phyloP scores from a whole-genome alignment of 2,888 invertebrate species.

The Drosophila nr. fundita region DNA sequence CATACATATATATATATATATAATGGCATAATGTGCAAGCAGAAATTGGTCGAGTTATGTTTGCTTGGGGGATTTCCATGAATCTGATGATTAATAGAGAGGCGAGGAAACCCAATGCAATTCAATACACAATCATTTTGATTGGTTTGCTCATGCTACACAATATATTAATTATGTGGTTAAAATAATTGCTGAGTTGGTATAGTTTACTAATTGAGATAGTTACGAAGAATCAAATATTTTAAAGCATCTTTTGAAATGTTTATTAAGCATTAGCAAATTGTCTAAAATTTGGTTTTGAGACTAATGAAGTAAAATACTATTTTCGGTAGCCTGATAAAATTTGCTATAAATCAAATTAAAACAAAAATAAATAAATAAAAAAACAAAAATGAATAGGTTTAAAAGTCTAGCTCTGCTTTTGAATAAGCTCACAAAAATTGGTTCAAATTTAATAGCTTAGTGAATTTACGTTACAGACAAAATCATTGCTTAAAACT shows the following conservation, averaged over 20 bases:
- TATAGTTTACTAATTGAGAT: neutral
- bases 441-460: neutral
- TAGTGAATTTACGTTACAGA: neutral
- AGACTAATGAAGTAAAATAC: neutral
- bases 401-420: neutral
- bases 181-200: conserved; percentile 4
- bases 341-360: neutral
- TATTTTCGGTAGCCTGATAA: neutral
- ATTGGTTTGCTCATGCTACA: conserved; percentile 31
- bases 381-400: too few species aligned
- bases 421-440: neutral
- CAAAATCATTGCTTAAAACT: neutral
- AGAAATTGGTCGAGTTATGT: conserved; percentile 30
- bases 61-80: conserved; percentile 36
- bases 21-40: conserved; percentile 31
- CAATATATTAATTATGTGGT: conserved; percentile 19
- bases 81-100: conserved; percentile 24
- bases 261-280: neutral
- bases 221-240: neutral
- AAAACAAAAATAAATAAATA: neutral
- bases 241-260: neutral
- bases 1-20: conserved; percentile 69
- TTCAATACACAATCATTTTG: conserved; percentile 36
- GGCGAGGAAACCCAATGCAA: conserved; percentile 9
- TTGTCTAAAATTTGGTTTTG: neutral